Evolutionary conservation across 2,888 invertebrate genomes (phyloP).

Genomic region (Cepaea hortensis): DNA sequence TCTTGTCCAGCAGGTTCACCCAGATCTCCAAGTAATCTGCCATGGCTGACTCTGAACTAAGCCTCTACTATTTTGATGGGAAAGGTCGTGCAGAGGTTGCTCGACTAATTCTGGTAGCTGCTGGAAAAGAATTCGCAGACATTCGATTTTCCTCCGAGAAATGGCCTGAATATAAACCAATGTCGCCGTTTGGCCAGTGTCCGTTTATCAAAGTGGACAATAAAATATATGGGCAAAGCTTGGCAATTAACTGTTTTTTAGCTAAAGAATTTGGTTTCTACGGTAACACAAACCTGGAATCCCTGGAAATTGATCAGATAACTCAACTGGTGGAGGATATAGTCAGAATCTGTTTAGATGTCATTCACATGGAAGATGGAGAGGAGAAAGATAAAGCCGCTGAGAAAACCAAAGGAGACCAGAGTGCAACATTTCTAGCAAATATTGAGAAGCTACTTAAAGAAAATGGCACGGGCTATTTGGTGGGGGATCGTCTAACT

Average conservation of each 20-base stretch:
- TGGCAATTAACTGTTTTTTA: conserved; percentile 43
- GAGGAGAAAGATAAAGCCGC: background rate
- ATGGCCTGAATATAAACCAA: conserved; percentile 34
- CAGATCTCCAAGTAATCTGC: background rate
- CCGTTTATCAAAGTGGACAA: conserved; percentile 45
- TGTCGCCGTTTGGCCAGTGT: conserved; percentile 32
- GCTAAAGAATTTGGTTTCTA: conserved; percentile 50
- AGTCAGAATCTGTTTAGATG: background rate
- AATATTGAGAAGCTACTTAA: conserved; percentile 18
- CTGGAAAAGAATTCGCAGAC: conserved; percentile 32
- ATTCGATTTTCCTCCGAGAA: conserved; percentile 16
- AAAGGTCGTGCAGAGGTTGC: conserved; percentile 25
- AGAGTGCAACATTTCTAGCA: conserved; percentile 19
- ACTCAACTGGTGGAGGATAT: conserved; percentile 51
- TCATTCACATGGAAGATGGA: background rate
- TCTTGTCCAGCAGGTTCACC: too few species aligned
- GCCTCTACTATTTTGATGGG: conserved; percentile 28
- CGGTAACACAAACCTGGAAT: conserved; percentile 49
- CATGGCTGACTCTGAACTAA: conserved; percentile 37
- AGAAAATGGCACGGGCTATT: conserved; percentile 22
- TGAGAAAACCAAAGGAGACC: conserved; percentile 17
- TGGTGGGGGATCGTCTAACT: conserved; percentile 24
- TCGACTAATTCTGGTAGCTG: conserved; percentile 32
- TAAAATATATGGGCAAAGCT: conserved; percentile 29
- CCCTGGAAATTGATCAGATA: conserved; percentile 51